Evolutionary conservation across 23 tunicate genomes (phyloP), one percentile per base, ranked within the genome.

Genomic region (Halocynthia roretzi): DNA sequence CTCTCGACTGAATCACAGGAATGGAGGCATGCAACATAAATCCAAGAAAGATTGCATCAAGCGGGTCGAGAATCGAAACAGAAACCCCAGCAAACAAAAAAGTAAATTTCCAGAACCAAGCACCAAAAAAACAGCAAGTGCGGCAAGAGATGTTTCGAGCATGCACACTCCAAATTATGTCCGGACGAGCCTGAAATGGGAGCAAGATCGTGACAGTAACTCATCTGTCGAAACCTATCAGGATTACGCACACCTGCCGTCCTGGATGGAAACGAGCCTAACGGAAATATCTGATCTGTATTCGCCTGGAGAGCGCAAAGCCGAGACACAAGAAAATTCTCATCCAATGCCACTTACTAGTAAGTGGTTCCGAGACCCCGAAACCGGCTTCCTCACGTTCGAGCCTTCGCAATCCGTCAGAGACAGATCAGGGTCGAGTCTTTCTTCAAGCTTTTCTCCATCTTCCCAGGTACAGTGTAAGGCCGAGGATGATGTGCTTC

Each of bases 301-400:
- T 15, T 20, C 5, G 22, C 31, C 48, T 40, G 71, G 71, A n/a
- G 71, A 67, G 11, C 48, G 40, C 12, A 53, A 5, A 54, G 50
- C 48, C 55, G 23, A 53, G 21, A 20, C 22, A 54, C 64, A 6
- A 53, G 44, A 31, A 31, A 31, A 31, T 31, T 31, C 44, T 31
- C 44, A 31, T 31, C 44, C 44, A 31, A 74, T 74, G 78, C 78
- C 78, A 2, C 56, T 52, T 74, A 54, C 61, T 5, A 90, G 89
- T 66, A 81, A 81, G 49, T 90, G 97, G 97, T 90, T 82, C 81
- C 97, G 97, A 7, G 97, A 90, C 80, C 90, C 90, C 5, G 72
- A 76, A 7, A 71, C 97, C 14, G 97, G 97, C 10, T 81, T 82
- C 7, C 82, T 90, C 15, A 87, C 88, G 80, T 90, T 85, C 72